Base-by-base conservation (phyloP, 2,888 invertebrate species). In the Sesia bembeciformis region DNA sequence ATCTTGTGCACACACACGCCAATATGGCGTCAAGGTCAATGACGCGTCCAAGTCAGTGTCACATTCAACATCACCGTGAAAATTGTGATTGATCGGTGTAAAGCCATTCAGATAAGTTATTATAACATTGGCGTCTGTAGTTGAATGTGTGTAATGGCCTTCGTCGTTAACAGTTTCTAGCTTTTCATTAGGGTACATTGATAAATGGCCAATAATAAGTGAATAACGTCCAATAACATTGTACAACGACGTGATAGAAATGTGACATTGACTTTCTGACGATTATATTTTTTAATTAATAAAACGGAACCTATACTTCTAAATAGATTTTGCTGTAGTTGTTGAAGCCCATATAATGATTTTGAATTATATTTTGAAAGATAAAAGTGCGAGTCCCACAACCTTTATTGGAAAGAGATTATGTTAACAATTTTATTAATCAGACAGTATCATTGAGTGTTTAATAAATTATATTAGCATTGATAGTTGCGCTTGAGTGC, bases 1-100 rank as follows among this genome's bases (percentile, higher is more conserved):
- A 98, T 97, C 96, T 97, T 97, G 91, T 93, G 90, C 78, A 91
- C 91, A 91, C 76, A 82, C 67, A 76, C 74, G 83, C 84, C 88
- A 76, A 74, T 67, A 84, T 81, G 84, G 90, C 86, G 82, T 67
- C 87, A 91, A 90, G 84, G 90, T 90, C 88, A 91, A 86, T 88
- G 88, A 90, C 87, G 85, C 92, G 90, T 90, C 93, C 94, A 93
- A 91, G 91, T 91, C 92, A 93, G 91, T 90, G 90, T 90, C 84
- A 84, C 81, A 80, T 78, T 72, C 66, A 62, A 62, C 62, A 67
- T 62, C 66, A 65, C 61, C 66, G 62, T 63, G 60, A 60, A 64
- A 62, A 57, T 61, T 58, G 57, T 57, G 56, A 67, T 64, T 65
- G 59, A 61, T 57, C 53, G 57, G 52, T 42, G 7, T 42, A 7